These are phyloP conservation scores for Caradrina clavipalpis DNA, from an alignment of 2,888 invertebrate genomes.

Conservation along the genomic window DNA sequence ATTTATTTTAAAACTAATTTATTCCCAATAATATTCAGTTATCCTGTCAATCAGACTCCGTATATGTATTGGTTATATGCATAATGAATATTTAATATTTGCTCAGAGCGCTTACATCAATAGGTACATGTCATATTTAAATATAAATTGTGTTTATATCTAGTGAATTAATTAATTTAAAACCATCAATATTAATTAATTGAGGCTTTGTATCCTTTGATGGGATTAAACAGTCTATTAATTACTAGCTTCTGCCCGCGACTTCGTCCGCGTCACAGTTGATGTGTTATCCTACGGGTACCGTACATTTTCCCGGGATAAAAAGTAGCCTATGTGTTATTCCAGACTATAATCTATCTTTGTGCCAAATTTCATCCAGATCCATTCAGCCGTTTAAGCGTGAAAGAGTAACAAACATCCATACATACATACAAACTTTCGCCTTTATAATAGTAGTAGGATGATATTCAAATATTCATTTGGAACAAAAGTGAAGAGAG, in stretches of 20 bases:
- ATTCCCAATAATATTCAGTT: slow-evolving; percentile 9
- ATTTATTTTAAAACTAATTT: not conserved
- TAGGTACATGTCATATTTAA: not conserved
- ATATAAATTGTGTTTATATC: not conserved
- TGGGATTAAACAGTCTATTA: not conserved
- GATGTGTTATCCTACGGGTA: too few species aligned
- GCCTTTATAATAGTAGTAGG: too few species aligned
- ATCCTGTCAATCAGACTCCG: slow-evolving; percentile 8
- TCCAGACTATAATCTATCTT: too few species aligned
- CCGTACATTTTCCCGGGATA: too few species aligned
- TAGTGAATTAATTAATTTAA: slow-evolving; percentile 20
- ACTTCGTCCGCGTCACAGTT: too few species aligned
- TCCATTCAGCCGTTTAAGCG: too few species aligned
- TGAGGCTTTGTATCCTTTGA: not conserved
- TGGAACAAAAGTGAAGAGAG: not conserved
- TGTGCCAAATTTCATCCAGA: too few species aligned
- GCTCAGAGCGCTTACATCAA: not conserved
- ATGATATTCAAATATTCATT: slow-evolving; percentile 9
- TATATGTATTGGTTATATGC: slow-evolving; percentile 1
- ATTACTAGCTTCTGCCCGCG: too few species aligned
- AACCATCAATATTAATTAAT: not conserved
- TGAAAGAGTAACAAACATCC: too few species aligned
- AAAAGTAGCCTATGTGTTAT: too few species aligned
- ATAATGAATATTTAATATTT: slow-evolving; percentile 35
- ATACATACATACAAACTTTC: too few species aligned